Conservation (phyloP, 2,888 invertebrate genomes). For the Xanthia icteritia region DNA sequence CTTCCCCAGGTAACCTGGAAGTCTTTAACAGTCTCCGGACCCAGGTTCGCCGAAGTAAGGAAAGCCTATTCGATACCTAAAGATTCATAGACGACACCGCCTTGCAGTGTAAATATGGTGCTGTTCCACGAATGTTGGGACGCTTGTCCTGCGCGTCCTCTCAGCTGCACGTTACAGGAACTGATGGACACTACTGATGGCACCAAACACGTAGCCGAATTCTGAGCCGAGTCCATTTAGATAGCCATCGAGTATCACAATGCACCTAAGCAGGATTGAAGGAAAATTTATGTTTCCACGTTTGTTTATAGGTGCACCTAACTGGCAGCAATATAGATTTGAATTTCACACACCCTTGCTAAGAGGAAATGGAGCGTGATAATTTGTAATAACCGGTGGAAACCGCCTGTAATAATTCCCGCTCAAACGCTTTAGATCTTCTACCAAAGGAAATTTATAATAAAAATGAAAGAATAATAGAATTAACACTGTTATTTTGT, state of each 20-base stretch:
- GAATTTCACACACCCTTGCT: slow-evolving; percentile 50
- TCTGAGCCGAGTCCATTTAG: too few species aligned
- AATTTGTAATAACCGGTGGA: slow-evolving; percentile 54
- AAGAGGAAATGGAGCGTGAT: slow-evolving; percentile 55
- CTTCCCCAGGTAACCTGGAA: neutral
- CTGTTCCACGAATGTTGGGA: too few species aligned
- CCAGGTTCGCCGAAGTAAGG: too few species aligned
- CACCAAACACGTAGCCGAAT: too few species aligned
- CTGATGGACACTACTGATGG: too few species aligned
- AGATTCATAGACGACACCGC: too few species aligned
- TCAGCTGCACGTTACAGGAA: too few species aligned
- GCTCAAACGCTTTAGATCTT: slow-evolving; percentile 36
- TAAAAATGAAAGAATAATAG: slow-evolving; percentile 36
- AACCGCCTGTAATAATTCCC: slow-evolving; percentile 53
- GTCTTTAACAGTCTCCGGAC: too few species aligned
- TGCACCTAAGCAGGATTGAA: neutral
- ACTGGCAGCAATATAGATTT: slow-evolving; percentile 29
- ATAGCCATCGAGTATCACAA: too few species aligned
- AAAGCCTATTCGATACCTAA: too few species aligned
- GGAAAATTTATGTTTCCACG: neutral
- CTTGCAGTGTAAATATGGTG: too few species aligned
- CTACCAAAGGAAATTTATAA: slow-evolving; percentile 23
- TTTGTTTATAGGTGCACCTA: neutral
- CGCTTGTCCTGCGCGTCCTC: too few species aligned
- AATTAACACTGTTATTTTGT: slow-evolving; percentile 23